phyloP scores from a whole-genome alignment of 2,888 invertebrate genomes.

The Neuroscelio doddi region DNA sequence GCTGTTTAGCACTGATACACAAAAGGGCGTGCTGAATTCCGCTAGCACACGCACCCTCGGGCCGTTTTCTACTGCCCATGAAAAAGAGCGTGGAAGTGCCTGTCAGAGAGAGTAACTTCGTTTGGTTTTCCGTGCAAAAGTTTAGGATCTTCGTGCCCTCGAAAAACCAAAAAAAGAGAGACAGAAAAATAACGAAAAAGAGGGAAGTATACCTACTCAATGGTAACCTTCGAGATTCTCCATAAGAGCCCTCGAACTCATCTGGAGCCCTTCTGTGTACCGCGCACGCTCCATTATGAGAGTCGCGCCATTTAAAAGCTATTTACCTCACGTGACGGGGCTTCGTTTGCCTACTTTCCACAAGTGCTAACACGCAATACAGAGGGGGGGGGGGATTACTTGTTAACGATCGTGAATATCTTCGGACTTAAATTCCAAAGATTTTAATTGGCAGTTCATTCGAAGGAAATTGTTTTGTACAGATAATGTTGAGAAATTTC shows the following conservation, averaged over 20 bases:
- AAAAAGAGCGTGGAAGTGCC: slow-evolving; percentile 29
- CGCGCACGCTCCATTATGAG: slow-evolving; percentile 31
- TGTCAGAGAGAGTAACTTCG: slow-evolving; percentile 42
- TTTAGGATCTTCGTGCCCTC: slow-evolving; percentile 29
- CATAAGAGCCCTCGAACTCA: slow-evolving; percentile 53
- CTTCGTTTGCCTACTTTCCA: slow-evolving; percentile 43
- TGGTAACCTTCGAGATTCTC: slow-evolving; percentile 47
- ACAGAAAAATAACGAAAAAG: slow-evolving; percentile 19
- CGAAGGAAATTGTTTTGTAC: too few species aligned
- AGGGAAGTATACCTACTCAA: slow-evolving; percentile 51
- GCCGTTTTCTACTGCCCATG: slow-evolving; percentile 41
- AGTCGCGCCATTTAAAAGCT: slow-evolving; percentile 47
- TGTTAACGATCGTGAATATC: slow-evolving; percentile 17
- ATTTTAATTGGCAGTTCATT: too few species aligned
- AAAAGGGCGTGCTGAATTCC: slow-evolving; percentile 58
- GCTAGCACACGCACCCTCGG: slow-evolving; percentile 47
- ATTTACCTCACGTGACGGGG: slow-evolving; percentile 51
- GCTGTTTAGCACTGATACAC: slow-evolving; percentile 67
- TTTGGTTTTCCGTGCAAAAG: slow-evolving; percentile 33
- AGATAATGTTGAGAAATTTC: too few species aligned
- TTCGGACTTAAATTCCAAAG: too few species aligned
- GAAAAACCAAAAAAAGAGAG: slow-evolving; percentile 16
- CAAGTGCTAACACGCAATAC: slow-evolving; percentile 18
- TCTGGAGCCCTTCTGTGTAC: slow-evolving; percentile 37
- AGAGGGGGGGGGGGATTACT: slow-evolving; percentile 16